Evolutionary conservation across 2,888 invertebrate genomes (phyloP), one percentile per base, ranked within the genome.

Genomic region (Heliconius erato): DNA sequence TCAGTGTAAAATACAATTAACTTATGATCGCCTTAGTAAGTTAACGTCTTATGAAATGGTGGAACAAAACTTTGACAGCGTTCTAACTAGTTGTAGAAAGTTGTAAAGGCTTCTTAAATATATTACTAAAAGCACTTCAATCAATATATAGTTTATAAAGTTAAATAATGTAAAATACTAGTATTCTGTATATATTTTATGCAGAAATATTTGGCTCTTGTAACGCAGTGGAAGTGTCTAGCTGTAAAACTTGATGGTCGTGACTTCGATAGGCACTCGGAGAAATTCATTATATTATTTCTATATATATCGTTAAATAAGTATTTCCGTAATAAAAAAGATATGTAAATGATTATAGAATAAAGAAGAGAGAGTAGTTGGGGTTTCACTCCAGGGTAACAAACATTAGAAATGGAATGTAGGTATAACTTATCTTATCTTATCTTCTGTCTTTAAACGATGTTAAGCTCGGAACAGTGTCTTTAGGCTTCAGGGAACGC

Each of bases 21-120:
- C 86, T 88, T 86, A 87, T 85, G 85, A 86, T 82, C 77, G 69
- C 83, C 87, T 90, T 87, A 87, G 87, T 85, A 68, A 79, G 87
- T 85, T 85, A 85, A 88, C 88, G 88, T 89, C 87, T 89, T 89
- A 88, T 88, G 87, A 89, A 91, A 91, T 90, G 88, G 86, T 90
- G 88, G 89, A 90, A 91, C 90, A 91, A 90, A 91, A 90, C 90
- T 91, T 89, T 81, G 71, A 84, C 87, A 81, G 83, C 80, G 76
- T 35, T 63, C 76, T 76, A 76, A 83, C 80, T 85, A 83, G 85
- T 86, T 86, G 83, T 79, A 87, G 82, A 71, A 82, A 86, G 84
- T 91, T 89, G 82, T 86, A 87, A 89, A 89, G 87, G 85, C 85
- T 89, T 88, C 87, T 87, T 86, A 88, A 89, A 88, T 88, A 88